Percentiles rank a stretch among this genome's conserved stretches.
Conservation (phyloP, 2,888 invertebrate genomes). For the Scaptomyza cyrtandrae region DNA sequence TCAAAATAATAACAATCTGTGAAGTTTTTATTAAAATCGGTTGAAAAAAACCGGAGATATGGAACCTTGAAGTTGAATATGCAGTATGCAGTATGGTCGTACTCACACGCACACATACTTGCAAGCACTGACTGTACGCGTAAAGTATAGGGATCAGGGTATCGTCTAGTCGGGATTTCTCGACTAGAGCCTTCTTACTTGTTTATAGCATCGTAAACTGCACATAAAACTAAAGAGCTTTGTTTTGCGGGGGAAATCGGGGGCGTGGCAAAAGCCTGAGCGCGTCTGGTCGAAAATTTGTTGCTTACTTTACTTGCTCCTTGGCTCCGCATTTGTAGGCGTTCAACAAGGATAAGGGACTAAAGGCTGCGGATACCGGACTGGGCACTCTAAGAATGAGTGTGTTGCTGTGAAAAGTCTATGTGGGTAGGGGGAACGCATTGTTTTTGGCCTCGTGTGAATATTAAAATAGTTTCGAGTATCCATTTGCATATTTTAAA, state of each 20-base stretch:
- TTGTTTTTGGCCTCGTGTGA: conserved; percentile 51
- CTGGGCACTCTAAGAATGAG: neutral
- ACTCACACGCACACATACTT: too few relatives aligned
- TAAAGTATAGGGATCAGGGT: too few relatives aligned
- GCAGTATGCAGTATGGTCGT: too few relatives aligned
- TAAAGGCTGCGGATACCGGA: neutral
- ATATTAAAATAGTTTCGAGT: conserved; percentile 74
- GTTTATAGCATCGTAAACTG: conserved; percentile 73
- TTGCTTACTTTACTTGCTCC: conserved; percentile 34
- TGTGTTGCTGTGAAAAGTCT: conserved; percentile 10
- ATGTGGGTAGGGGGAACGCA: neutral
- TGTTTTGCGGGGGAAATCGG: conserved; percentile 5
- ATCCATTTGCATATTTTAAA: conserved; percentile 75
- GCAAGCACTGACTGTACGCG: too few relatives aligned
- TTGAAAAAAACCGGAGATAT: too few relatives aligned
- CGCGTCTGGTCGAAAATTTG: conserved; percentile 56
- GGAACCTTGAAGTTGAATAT: too few relatives aligned
- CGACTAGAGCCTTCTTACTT: too few relatives aligned
- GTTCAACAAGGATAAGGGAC: conserved; percentile 18
- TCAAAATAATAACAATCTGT: too few relatives aligned
- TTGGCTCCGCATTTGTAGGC: conserved; percentile 22
- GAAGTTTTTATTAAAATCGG: too few relatives aligned
- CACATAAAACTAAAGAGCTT: conserved; percentile 71
- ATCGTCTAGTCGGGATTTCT: too few relatives aligned
- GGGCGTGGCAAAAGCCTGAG: conserved; percentile 4